These are phyloP conservation scores for Lasioglossum lativentre DNA, from an alignment of 2,888 invertebrate genomes.

Conservation along the genomic window DNA sequence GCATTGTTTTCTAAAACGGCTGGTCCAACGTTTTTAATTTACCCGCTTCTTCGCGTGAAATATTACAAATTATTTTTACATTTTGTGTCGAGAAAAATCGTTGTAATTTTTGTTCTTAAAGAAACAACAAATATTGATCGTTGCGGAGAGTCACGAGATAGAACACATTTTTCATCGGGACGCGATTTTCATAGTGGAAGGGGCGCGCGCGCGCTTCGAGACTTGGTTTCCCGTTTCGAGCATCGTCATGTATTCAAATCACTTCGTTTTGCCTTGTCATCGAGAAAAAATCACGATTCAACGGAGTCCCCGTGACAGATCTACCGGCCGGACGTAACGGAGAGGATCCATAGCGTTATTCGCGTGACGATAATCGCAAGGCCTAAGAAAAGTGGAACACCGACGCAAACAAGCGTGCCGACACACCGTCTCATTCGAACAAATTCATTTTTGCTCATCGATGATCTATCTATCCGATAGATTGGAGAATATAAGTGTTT, in stretches of 20 bases:
- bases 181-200: neutral
- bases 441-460: neutral
- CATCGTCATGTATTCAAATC: constrained; percentile 8
- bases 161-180: neutral
- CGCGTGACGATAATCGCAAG: constrained; percentile 54
- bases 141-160: neutral
- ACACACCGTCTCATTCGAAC: constrained; percentile 22
- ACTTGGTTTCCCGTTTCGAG: constrained; percentile 1
- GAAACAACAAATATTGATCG: neutral
- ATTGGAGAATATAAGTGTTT: neutral
- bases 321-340: neutral
- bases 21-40: neutral
- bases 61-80: neutral
- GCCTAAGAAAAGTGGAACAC: constrained; percentile 62
- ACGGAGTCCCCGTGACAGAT: neutral
- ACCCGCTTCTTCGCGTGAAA: neutral
- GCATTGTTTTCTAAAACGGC: neutral
- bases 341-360: neutral
- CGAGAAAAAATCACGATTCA: neutral
- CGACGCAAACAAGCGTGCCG: constrained; percentile 34
- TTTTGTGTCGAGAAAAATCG: neutral
- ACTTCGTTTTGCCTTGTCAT: neutral
- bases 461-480: neutral
- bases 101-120: neutral
- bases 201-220: neutral